Conservation (phyloP, 92 coral and sea anemone species). For the Nematostella vectensis region DNA sequence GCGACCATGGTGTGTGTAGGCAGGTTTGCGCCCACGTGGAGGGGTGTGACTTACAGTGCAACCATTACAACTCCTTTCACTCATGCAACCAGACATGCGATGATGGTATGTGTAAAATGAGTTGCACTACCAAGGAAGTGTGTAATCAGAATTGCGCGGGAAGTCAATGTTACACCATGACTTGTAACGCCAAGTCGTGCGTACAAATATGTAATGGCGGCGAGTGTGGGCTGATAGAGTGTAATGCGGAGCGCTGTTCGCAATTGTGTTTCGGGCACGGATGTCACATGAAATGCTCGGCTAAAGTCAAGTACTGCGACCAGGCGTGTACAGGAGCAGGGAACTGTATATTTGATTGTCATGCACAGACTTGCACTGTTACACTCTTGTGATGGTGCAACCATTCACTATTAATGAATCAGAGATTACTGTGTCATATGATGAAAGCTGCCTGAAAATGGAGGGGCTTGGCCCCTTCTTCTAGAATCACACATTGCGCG, state of each 20-base stretch:
- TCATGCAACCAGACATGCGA: slow-evolving; percentile 70
- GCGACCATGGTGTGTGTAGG: slow-evolving; percentile 40
- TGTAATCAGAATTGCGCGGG: slow-evolving; percentile 66
- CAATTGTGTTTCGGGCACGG: slow-evolving; percentile 61
- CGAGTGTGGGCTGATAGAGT: slow-evolving; percentile 57
- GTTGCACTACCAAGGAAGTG: slow-evolving; percentile 47
- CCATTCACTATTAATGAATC: too few relatives aligned
- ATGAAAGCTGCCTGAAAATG: too few relatives aligned
- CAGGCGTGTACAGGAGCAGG: slow-evolving; percentile 69
- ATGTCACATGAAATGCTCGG: slow-evolving; percentile 65
- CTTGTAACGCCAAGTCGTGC: slow-evolving; percentile 61
- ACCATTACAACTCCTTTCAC: slow-evolving; percentile 16
- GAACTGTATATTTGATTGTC: slow-evolving; percentile 61
- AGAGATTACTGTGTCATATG: too few relatives aligned
- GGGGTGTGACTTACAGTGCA: slow-evolving; percentile 47
- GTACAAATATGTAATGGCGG: slow-evolving; percentile 61
- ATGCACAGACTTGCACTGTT: slow-evolving; percentile 46
- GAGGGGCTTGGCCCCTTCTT: too few relatives aligned
- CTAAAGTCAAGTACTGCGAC: slow-evolving; percentile 51
- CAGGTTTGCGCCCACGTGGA: slow-evolving; percentile 42
- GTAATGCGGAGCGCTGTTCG: slow-evolving; percentile 55
- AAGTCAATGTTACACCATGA: slow-evolving; percentile 47
- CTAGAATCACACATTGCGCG: too few relatives aligned
- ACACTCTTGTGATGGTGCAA: slow-evolving; percentile 14
- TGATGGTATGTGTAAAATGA: slow-evolving; percentile 56